Base-by-base conservation (phyloP, 2,888 invertebrate genomes). In the Plagodis pulveraria region DNA sequence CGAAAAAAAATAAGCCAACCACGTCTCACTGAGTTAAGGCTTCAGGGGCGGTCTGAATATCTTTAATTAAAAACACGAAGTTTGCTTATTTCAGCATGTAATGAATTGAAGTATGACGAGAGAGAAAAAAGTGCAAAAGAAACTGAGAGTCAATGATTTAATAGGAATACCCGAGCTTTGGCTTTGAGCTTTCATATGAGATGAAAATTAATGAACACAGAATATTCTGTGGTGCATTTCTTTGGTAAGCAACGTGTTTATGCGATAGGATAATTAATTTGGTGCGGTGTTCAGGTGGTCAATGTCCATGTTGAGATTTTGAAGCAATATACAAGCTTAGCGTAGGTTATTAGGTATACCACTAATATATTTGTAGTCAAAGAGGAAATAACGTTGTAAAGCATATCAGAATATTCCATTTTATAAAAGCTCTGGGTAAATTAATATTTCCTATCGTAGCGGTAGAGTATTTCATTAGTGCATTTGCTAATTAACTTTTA, bases 1-100 rank as follows among this genome's bases (percentile, higher is more conserved):
- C 81, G 86, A 91, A 91, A 92, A 91, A 91, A 92, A 91, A 89
- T 91, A 92, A 91, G 84, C 92, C 92, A 92, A 92, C 92, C 92
- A 87, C 91, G 91, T 88, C 89, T 87, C 91, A 83, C 81, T 90
- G 87, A 91, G 84, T 87, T 87, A 87, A 88, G 84, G 91, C 84
- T 86, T 80, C 85, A 84, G 84, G 91, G 91, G 91, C 91, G 91
- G 89, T 81, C 79, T 76, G 86, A 87, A 86, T 86, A 87, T 92
- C 89, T 89, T 91, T 91, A 91, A 92, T 92, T 92, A 92, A 90
- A 67, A 89, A 86, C 81, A 73, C 79, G 80, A 88, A 90, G 81
- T 91, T 90, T 82, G 67, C 76, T 77, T 78, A 81, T 77, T 77
- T 63, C 69, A 51, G 43, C 60, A 72, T 76, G 80, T 86, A 88